Evolutionary conservation across 1,140 invertebrate species (phyloP), one percentile per base, ranked within the genome.

Genomic region (Trichonephila inaurata): DNA sequence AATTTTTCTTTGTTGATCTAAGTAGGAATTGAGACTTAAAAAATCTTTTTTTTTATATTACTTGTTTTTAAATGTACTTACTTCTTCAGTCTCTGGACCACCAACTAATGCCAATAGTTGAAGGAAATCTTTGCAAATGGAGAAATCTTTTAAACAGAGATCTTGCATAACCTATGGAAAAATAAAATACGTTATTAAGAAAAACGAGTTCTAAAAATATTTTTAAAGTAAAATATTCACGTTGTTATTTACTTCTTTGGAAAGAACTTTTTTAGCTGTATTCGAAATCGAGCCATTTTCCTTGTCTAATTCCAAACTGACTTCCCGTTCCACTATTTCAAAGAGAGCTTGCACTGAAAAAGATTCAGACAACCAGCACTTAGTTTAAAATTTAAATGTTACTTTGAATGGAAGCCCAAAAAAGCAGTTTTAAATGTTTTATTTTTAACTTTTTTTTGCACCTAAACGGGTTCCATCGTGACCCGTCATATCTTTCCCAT

Each of bases 91-190:
- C 44, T 83, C 77, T 0, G 77, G 7, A 33, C 93, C 87, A n/a
- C 93, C 93, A 12, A 85, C 44, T 21, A 82, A 21, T 12, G 93
- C 77, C n/a, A 94, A n/a, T 3, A 94, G 51, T 58, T 94, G 93
- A 12, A 94, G 60, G 33, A 89, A 85, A 85, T 94, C 93, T 90
- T 90, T 94, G 51, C 93, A 94, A 8, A 66, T 16, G 3, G 86
- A 83, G 21, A 90, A 94, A 40, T 90, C 66, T 21, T 18, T 86
- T 7, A 10, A 6, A n/a, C 92, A 93, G 19, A 93, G 10, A 8
- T 81, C 18, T 88, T 93, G 24, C 92, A 93, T 88, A 2, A 66
- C 64, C 92, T 93, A 14, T 40, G 85, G 61, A 51, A 6, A 64
- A 33, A 24, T 16, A 60, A 24, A 85, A 85, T 82, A 14, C 44